Base-by-base conservation (phyloP, 1,140 invertebrate species). In the Hypothenemus hampei region DNA sequence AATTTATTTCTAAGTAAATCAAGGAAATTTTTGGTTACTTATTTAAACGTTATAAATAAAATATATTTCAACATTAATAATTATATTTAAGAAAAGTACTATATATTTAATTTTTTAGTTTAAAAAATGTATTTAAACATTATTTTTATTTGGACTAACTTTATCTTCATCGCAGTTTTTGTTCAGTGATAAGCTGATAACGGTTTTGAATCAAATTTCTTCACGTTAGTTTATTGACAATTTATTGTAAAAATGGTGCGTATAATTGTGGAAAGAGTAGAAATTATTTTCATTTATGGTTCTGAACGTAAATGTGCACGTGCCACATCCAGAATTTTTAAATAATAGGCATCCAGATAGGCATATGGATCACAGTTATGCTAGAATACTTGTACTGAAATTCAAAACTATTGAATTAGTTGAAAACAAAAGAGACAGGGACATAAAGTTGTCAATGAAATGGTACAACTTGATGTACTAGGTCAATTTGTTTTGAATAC, bases 401-500 rank as follows among this genome's bases (percentile, higher is more conserved):
- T 21, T 50, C 40, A 23, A 16, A 8, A 11, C 13, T 18, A 50
- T 36, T 39, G 40, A 2, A n/a, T 43, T 5, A 13, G 48, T 47
- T 13, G 23, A 10, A 33, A 47, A 3, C 11, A 36, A 39, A 49
- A 37, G 23, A 35, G 33, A 1, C 16, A 50, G 3, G 4, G 18
- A 2, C 10, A 19, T 7, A 50, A 36, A 24, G 48, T 50, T 40
- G 18, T 50, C 21, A 18, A 50, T 40, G 48, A 50, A 40, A 21
- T 19, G 13, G 21, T 20, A 21, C 35, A 50, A 40, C 8, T 50
- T 15, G 48, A 52, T 29, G 37, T 52, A 8, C 31, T 44, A 1
- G 50, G 22, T 31, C 39, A 52, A 39, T 44, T 52, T 29, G 39
- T 10, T 4, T 22, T 44, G 33, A 33, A 52, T 35, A 21, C 50